phyloP scores from a whole-genome alignment of 2,113 vertebrate genomes.

The Myotis brandtii region DNA sequence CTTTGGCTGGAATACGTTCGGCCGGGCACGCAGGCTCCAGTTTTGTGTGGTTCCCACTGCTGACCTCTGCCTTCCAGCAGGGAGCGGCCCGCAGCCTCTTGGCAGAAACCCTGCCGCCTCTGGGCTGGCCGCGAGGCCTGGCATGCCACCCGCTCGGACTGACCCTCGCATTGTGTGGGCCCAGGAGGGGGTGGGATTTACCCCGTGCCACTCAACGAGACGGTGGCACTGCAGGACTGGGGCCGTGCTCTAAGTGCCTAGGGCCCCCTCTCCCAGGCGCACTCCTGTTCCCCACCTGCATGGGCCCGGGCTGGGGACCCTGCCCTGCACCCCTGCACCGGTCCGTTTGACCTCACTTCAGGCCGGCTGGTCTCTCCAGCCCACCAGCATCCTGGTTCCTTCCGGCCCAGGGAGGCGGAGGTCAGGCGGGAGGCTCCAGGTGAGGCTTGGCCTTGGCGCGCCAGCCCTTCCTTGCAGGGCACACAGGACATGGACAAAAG shows the following conservation, averaged over 20 bases:
- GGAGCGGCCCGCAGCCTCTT: background rate
- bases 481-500: background rate
- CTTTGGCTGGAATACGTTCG: background rate
- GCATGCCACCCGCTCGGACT: background rate
- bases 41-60: background rate
- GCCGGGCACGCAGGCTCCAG: background rate
- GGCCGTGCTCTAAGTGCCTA: background rate
- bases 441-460: background rate
- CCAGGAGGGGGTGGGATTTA: background rate
- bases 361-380: background rate
- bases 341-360: background rate
- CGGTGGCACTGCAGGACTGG: background rate
- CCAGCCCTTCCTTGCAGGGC: background rate
- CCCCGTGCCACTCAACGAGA: background rate
- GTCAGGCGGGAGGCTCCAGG: background rate
- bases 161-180: background rate
- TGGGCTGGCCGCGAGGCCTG: background rate
- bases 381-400: no score
- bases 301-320: no score
- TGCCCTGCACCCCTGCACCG: background rate
- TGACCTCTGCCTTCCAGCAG: background rate
- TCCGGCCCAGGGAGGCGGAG: background rate
- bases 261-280: background rate
- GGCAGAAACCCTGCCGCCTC: background rate
- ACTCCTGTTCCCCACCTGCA: background rate